Base-by-base conservation (phyloP, 2,888 invertebrate species). In the Euplagia quadripunctaria region DNA sequence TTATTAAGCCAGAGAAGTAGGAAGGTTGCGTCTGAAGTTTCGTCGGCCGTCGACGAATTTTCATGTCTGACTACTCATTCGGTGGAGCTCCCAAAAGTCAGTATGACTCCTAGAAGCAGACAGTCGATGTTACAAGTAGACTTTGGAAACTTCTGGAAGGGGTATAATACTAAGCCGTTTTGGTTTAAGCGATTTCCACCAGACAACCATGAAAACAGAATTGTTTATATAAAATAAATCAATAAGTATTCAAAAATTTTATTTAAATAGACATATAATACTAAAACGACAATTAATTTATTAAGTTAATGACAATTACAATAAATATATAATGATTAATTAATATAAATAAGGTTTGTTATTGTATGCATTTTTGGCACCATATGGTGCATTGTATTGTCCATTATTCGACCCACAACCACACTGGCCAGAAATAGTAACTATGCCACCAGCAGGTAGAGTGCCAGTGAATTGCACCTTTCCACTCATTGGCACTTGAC, bases 401-500 rank as follows among this genome's bases (percentile, higher is more conserved):
- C 64, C 67, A 42, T 68, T 49, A 49, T 70, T 74, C 20, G 20
- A 64, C 0, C 79, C 81, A 70, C 83, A 81, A 12, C n/a, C 71
- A 11, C 79, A 79, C 31, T 66, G 69, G 1, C 86, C 86, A 68
- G 72, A 51, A 66, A 85, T 86, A 7, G 79, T 82, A 5, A 86
- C 82, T 42, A 67, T 16, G 14, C 84, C 82, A 8, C 79, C 82
- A 70, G 79, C 80, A 4, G 84, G 75, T 9, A 79, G 43, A 31
- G 74, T 79, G 55, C 79, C 85, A 71, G 58, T 78, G 42, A 84
- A 85, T 1, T 70, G 66, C 14, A 84, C 82, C 67, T 77, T 83
- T 17, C 85, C 85, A 74, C 77, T 77, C 55, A 84, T n/a, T 64
- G 82, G 82, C 16, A 80, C 83, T 16, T 77, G 63, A 4, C 83